Conservation (phyloP, 2,797 vertebrate genomes). For the Parauchenoglanis punctatus region DNA sequence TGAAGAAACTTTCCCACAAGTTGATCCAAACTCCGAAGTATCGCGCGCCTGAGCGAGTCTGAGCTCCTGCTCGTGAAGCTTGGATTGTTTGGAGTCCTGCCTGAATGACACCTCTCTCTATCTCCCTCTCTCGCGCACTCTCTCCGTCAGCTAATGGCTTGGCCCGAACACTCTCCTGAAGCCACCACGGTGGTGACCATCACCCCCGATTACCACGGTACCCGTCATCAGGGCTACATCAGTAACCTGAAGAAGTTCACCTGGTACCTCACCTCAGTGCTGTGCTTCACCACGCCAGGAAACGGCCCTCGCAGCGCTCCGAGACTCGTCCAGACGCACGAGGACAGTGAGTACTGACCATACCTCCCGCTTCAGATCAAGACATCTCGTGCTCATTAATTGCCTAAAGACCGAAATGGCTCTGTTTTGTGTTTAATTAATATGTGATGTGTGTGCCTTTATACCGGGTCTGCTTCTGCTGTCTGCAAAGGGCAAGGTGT, state of each 20-base stretch:
- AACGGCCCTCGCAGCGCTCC: slow-evolving; percentile 86
- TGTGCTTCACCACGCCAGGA: slow-evolving; percentile 94
- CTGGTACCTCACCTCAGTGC: slow-evolving; percentile 83
- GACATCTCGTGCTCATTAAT: slow-evolving; percentile 38
- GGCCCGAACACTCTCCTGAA: slow-evolving; percentile 82
- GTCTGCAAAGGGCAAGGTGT: slow-evolving; percentile 26
- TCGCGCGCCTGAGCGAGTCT: background rate
- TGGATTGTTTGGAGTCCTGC: background rate
- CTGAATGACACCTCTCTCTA: slow-evolving; percentile 14
- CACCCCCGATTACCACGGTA: slow-evolving; percentile 89
- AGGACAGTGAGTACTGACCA: slow-evolving; percentile 85
- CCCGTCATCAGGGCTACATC: slow-evolving; percentile 85
- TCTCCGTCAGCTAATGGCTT: slow-evolving; percentile 80
- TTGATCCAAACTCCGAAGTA: too few relatives aligned
- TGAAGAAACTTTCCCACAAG: background rate
- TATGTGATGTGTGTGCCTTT: slow-evolving; percentile 34
- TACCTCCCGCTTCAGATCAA: background rate
- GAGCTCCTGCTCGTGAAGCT: background rate
- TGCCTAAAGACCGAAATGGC: slow-evolving; percentile 32
- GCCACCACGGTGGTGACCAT: slow-evolving; percentile 81
- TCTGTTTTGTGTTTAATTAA: slow-evolving; percentile 40
- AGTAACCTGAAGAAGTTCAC: slow-evolving; percentile 88
- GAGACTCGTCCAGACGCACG: slow-evolving; percentile 83
- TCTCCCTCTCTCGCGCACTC: background rate
- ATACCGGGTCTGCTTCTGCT: slow-evolving; percentile 28